Conservation (phyloP, 2,797 vertebrate species). For the Hemitrygon akajei region DNA sequence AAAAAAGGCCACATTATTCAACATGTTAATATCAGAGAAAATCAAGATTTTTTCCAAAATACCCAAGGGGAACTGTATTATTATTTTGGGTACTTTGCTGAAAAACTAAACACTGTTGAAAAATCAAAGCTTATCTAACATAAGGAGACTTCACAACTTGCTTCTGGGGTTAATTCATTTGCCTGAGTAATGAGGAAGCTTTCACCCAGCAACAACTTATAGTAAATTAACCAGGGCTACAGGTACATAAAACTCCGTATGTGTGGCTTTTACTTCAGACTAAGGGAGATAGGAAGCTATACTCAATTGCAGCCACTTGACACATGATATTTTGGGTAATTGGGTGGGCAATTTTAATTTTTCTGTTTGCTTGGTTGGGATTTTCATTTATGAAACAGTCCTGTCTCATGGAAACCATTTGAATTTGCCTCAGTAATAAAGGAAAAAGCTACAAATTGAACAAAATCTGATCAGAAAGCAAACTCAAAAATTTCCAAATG, state of each 20-base stretch:
- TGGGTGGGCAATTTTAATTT: neutral
- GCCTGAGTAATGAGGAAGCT: neutral
- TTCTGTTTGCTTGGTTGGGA: neutral
- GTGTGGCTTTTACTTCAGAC: too few species aligned
- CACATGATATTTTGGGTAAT: neutral
- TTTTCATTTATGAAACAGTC: neutral
- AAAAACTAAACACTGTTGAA: neutral
- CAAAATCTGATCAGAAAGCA: constrained; percentile 33
- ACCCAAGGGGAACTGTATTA: neutral
- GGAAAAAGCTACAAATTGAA: constrained; percentile 22
- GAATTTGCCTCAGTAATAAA: constrained; percentile 3
- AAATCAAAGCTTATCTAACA: neutral
- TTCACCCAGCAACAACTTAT: neutral
- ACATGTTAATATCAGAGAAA: neutral
- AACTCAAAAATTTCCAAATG: neutral
- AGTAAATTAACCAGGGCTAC: neutral
- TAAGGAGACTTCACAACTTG: neutral
- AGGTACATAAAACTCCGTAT: too few species aligned
- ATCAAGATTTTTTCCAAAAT: too few species aligned
- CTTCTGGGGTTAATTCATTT: too few species aligned
- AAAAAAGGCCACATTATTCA: neutral
- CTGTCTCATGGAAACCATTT: constrained; percentile 22
- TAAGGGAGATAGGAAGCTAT: too few species aligned
- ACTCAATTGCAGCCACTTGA: too few species aligned
- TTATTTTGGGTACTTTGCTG: neutral